These are phyloP conservation scores for Seriola aureovittata DNA, from an alignment of 2,113 vertebrate genomes.

Conservation along the genomic window DNA sequence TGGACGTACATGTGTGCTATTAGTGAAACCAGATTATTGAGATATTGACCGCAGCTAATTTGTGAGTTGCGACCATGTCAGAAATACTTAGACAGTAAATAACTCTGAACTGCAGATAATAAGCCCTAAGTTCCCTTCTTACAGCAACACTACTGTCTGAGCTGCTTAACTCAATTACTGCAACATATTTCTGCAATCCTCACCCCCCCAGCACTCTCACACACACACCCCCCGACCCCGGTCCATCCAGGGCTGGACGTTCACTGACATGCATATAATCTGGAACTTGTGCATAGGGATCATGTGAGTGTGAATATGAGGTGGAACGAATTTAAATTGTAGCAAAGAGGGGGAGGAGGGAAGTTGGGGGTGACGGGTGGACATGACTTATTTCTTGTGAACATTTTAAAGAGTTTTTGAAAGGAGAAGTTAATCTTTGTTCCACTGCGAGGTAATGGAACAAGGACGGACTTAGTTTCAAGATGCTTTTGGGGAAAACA, in stretches of 20 bases:
- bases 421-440: conserved; percentile 37
- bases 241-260: conserved; percentile 19
- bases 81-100: conserved; percentile 51
- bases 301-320: conserved; percentile 65
- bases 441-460: conserved; percentile 18
- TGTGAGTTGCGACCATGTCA: conserved; percentile 44
- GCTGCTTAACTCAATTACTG: conserved; percentile 66
- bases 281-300: conserved; percentile 65
- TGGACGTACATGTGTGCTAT: neutral
- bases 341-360: neutral
- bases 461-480: conserved; percentile 23
- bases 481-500: conserved; percentile 26
- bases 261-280: conserved; percentile 72
- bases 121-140: conserved; percentile 33
- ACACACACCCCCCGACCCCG: neutral
- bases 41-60: conserved; percentile 45
- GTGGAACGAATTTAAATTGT: conserved; percentile 69
- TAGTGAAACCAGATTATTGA: conserved; percentile 29
- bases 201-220: neutral
- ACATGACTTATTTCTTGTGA: conserved; percentile 20
- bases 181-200: conserved; percentile 53
- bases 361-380: neutral
- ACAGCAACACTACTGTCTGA: conserved; percentile 62
- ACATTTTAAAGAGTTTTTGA: neutral
- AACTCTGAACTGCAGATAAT: conserved; percentile 51